phyloP scores from a whole-genome alignment of 2,888 invertebrate genomes.

The Euproctis similis region DNA sequence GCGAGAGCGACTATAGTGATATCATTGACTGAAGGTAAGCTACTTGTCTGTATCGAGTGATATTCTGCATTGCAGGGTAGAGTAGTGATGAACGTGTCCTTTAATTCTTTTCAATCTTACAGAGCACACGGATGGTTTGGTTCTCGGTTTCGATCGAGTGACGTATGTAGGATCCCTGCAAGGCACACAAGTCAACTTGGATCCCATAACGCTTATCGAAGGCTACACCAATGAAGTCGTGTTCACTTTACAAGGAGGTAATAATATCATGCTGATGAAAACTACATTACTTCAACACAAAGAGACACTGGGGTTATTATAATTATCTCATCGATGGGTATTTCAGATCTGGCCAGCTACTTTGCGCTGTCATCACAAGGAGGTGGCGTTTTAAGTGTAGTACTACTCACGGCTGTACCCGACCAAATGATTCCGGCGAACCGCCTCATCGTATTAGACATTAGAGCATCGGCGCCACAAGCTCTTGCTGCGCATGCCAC shows the following conservation, averaged over 20 bases:
- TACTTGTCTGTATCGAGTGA: background rate
- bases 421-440: slow-evolving; percentile 18
- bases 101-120: slow-evolving; percentile 6
- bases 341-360: slow-evolving; percentile 15
- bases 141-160: slow-evolving; percentile 7
- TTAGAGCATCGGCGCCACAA: slow-evolving; percentile 19
- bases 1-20: slow-evolving; percentile 21
- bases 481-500: slow-evolving; percentile 16
- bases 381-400: slow-evolving; percentile 11
- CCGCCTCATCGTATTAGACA: slow-evolving; percentile 15
- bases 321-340: background rate
- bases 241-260: slow-evolving; percentile 28
- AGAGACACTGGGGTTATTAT: background rate
- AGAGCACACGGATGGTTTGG: background rate
- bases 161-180: slow-evolving; percentile 13
- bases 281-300: too few relatives aligned
- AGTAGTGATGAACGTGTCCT: too few relatives aligned
- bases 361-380: slow-evolving; percentile 11
- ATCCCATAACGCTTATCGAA: slow-evolving; percentile 21
- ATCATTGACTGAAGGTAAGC: too few relatives aligned
- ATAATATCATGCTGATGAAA: too few relatives aligned
- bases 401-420: slow-evolving; percentile 15
- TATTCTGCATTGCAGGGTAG: too few relatives aligned
- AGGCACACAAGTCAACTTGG: slow-evolving; percentile 8
- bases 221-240: slow-evolving; percentile 22